These are phyloP conservation scores for Hemiprocne comata DNA, from an alignment of 2,113 vertebrate species.

Conservation along the genomic window DNA sequence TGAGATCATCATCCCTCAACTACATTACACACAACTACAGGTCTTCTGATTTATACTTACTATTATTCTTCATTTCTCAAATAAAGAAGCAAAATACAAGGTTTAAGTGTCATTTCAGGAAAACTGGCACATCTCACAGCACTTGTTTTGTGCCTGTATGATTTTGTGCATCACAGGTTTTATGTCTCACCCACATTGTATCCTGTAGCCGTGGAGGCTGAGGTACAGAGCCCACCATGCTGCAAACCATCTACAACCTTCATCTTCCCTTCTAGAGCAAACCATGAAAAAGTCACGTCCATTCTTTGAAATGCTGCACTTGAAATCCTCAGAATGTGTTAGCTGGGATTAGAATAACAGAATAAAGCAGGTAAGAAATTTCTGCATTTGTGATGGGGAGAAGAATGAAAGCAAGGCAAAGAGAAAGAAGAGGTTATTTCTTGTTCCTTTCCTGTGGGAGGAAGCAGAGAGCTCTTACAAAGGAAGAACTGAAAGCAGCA, in stretches of 20 bases:
- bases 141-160: neutral
- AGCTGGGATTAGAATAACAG: neutral
- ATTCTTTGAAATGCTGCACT: neutral
- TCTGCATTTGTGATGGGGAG: neutral
- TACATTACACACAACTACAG: neutral
- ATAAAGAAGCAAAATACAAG: neutral
- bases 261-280: neutral
- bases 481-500: neutral
- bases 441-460: neutral
- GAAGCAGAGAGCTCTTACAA: neutral
- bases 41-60: neutral
- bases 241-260: neutral
- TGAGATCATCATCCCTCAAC: neutral
- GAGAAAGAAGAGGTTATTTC: neutral
- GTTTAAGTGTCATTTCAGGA: neutral
- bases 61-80: neutral
- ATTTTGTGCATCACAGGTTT: neutral
- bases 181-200: neutral
- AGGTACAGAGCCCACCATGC: neutral
- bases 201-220: neutral
- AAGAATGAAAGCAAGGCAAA: neutral
- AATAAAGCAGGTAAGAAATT: neutral
- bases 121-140: neutral
- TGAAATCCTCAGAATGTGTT: neutral
- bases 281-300: fast-evolving